These are phyloP conservation scores for Macropodus opercularis DNA, from an alignment of 2,797 vertebrate genomes.

Conservation along the genomic window DNA sequence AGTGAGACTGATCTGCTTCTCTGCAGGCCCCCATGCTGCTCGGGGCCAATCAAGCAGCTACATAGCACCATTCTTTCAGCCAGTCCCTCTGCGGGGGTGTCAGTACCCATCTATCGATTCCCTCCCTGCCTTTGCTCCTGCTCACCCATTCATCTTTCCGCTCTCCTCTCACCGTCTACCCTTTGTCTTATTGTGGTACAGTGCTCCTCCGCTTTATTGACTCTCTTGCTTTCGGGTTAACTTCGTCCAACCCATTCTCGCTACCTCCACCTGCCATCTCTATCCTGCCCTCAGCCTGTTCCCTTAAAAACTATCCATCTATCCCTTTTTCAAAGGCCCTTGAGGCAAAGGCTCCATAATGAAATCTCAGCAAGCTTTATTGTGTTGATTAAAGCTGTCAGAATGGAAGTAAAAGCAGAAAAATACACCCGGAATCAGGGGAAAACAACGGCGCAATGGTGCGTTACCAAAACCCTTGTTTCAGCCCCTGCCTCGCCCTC, in stretches of 20 bases:
- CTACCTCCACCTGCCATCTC: constrained; percentile 25
- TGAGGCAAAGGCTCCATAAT: constrained; percentile 64
- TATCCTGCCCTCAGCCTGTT: constrained; percentile 23
- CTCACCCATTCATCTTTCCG: constrained; percentile 55
- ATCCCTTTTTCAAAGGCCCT: constrained; percentile 52
- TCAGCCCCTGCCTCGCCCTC: constrained; percentile 33
- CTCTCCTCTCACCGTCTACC: constrained; percentile 26
- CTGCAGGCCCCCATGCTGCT: constrained; percentile 45
- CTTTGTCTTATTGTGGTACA: constrained; percentile 16
- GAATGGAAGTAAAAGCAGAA: constrained; percentile 67
- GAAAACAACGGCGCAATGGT: constrained; percentile 52
- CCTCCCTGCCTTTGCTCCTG: constrained; percentile 47
- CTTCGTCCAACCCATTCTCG: constrained; percentile 20
- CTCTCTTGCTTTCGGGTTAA: not conserved
- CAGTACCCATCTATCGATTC: constrained; percentile 54
- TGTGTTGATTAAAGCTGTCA: constrained; percentile 80
- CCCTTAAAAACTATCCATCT: constrained; percentile 52
- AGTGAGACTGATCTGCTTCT: constrained; percentile 53
- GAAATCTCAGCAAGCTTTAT: constrained; percentile 74
- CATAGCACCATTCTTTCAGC: constrained; percentile 65
- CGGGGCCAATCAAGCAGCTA: constrained; percentile 60
- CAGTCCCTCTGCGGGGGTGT: constrained; percentile 41
- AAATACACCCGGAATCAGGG: constrained; percentile 60
- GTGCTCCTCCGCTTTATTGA: constrained; percentile 2
- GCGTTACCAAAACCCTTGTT: constrained; percentile 42